Conservation (phyloP, 1,140 invertebrate genomes). For the Euura lappo region DNA sequence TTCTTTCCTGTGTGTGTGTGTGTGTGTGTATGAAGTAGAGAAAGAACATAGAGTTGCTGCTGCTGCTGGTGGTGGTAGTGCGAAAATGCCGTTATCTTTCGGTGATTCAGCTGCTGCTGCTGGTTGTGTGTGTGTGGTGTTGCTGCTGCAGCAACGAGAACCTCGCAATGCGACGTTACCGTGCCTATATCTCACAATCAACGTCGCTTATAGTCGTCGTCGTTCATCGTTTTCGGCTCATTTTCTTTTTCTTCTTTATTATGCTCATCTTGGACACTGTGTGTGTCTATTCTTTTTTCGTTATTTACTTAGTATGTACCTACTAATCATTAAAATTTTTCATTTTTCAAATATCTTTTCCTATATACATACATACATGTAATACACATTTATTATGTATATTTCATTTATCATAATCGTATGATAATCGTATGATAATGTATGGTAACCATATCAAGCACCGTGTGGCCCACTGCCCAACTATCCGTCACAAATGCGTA, state of each 20-base stretch:
- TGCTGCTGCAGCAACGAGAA: no score
- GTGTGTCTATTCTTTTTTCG: background rate
- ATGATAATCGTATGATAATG: slow-evolving; percentile 2
- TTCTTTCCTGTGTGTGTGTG: background rate
- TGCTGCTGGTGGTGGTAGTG: background rate
- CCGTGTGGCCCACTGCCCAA: background rate
- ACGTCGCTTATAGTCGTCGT: background rate
- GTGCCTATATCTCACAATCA: no score
- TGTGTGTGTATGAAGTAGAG: background rate
- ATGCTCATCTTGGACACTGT: no score
- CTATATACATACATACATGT: background rate
- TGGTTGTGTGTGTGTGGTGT: no score
- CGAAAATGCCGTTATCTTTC: slow-evolving; percentile 4
- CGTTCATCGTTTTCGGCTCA: background rate
- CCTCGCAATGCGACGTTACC: no score
- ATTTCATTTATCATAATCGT: background rate
- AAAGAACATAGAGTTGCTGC: no score
- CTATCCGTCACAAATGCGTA: background rate
- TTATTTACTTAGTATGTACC: background rate
- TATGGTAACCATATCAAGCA: background rate
- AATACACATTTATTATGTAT: no score
- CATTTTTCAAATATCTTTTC: background rate
- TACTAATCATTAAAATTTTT: background rate
- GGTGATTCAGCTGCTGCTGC: background rate
- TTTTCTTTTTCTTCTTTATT: background rate